A percentile compares a stretch with the other conserved stretches of the same genome.
These are phyloP conservation scores for Rhopilema esculentum DNA, from an alignment of 30 jellyfish, hydroid and myxozoan species.

Conservation along the genomic window DNA sequence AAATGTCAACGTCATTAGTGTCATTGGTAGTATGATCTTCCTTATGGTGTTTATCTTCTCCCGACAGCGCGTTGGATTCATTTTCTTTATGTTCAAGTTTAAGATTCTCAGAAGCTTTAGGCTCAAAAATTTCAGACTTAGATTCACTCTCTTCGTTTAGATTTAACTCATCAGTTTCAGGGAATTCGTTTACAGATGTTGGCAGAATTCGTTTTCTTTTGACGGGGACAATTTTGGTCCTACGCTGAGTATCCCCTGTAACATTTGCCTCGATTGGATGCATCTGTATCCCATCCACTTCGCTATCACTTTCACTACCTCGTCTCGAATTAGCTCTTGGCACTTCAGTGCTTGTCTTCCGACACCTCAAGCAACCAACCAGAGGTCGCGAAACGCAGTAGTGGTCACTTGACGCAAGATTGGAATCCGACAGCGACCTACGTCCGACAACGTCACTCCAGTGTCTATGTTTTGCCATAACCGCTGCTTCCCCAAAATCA, in stretches of 20 bases:
- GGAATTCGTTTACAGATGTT: background rate
- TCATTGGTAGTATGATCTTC: background rate
- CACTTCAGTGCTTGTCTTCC: background rate
- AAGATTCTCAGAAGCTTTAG: background rate
- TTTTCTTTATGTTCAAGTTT: background rate
- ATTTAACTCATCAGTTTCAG: background rate
- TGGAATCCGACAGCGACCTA: constrained; percentile 76
- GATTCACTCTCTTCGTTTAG: background rate
- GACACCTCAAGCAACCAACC: background rate
- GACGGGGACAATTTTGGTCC: background rate
- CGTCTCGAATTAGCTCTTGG: background rate
- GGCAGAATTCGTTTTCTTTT: background rate
- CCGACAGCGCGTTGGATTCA: background rate
- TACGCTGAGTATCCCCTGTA: background rate
- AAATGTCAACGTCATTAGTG: background rate
- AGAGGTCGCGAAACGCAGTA: constrained; percentile 25
- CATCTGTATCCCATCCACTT: constrained; percentile 26
- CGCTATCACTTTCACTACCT: constrained; percentile 18
- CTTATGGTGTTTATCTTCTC: background rate
- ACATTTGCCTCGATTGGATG: constrained; percentile 15
- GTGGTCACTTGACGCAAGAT: constrained; percentile 39
- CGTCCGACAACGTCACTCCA: constrained; percentile 24
- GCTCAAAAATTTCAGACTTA: background rate
- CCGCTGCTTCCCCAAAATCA: constrained; percentile 79
- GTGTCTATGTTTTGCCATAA: constrained; percentile 18